Percentiles rank a stretch among this genome's conserved stretches.
phyloP scores from a whole-genome alignment of 2,797 vertebrate species.

The Enteromius trimaculatus region DNA sequence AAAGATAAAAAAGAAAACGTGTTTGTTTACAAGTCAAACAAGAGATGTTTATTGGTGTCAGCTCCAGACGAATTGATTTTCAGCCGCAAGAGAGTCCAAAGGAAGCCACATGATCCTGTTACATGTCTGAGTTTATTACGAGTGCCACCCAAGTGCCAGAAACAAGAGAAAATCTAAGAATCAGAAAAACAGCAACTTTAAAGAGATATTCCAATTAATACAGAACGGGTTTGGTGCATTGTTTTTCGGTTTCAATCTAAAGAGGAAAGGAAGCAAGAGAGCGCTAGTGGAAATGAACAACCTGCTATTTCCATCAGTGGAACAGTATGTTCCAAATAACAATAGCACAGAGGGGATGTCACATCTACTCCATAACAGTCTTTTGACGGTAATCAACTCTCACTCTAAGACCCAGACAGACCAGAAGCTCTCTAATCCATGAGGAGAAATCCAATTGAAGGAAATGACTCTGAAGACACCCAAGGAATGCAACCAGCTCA shows the following conservation, averaged over 20 bases:
- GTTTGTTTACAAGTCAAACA: slow-evolving; percentile 49
- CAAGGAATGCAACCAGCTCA: neutral
- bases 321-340: slow-evolving; percentile 74
- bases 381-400: slow-evolving; percentile 62
- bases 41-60: slow-evolving; percentile 40
- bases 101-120: slow-evolving; percentile 50
- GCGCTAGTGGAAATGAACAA: slow-evolving; percentile 45
- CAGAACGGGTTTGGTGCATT: neutral
- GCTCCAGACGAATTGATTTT: slow-evolving; percentile 51
- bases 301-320: slow-evolving; percentile 62
- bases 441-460: neutral
- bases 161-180: slow-evolving; percentile 6
- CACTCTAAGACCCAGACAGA: slow-evolving; percentile 62
- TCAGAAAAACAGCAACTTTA: neutral
- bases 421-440: slow-evolving; percentile 12
- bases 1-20: slow-evolving; percentile 4
- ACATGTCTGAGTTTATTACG: slow-evolving; percentile 42
- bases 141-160: slow-evolving; percentile 13
- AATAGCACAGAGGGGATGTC: slow-evolving; percentile 64
- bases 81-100: slow-evolving; percentile 41
- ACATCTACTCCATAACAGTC: slow-evolving; percentile 62
- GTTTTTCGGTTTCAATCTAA: neutral
- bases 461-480: neutral
- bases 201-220: neutral
- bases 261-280: slow-evolving; percentile 5